Percentiles rank a stretch among this genome's conserved stretches.
These are phyloP conservation scores for Hemicordylus capensis DNA, from an alignment of 2,113 vertebrate genomes.

Conservation along the genomic window DNA sequence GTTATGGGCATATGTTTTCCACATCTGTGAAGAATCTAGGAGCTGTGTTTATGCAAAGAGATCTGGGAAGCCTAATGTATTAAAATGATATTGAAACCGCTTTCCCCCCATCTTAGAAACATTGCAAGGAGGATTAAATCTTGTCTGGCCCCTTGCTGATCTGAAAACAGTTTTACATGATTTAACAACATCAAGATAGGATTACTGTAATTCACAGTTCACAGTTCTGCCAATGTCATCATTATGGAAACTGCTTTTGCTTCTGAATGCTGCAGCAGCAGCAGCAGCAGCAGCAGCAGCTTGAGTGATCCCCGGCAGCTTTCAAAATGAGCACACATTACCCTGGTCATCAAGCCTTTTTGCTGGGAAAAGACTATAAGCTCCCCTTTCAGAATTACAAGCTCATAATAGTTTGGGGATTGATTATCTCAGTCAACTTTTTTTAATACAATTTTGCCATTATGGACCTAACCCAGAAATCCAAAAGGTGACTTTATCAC, in stretches of 20 bases:
- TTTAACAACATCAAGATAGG: not conserved
- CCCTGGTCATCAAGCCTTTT: rapidly evolving
- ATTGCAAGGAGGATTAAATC: not conserved
- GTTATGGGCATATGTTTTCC: not conserved
- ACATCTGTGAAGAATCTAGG: conserved; percentile 24
- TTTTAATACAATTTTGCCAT: conserved; percentile 4
- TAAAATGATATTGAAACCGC: conserved; percentile 18
- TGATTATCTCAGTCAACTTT: not conserved
- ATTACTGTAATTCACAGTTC: not conserved
- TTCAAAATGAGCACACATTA: not conserved
- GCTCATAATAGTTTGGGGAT: not conserved
- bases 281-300: not conserved
- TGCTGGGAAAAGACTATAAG: not conserved
- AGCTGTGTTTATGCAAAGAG: not conserved
- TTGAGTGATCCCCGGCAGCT: conserved; percentile 20
- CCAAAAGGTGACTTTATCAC: conserved; percentile 1
- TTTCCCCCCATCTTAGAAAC: not conserved
- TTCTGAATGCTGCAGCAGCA: not conserved
- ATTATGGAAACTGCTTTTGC: not conserved
- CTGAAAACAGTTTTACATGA: conserved; percentile 1
- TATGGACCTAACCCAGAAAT: not conserved
- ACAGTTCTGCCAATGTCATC: rapidly evolving
- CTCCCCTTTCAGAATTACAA: not conserved
- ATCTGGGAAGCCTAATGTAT: not conserved
- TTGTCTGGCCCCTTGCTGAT: not conserved